phyloP scores from a whole-genome alignment of 2,797 vertebrate genomes.

The Podargus strigoides region DNA sequence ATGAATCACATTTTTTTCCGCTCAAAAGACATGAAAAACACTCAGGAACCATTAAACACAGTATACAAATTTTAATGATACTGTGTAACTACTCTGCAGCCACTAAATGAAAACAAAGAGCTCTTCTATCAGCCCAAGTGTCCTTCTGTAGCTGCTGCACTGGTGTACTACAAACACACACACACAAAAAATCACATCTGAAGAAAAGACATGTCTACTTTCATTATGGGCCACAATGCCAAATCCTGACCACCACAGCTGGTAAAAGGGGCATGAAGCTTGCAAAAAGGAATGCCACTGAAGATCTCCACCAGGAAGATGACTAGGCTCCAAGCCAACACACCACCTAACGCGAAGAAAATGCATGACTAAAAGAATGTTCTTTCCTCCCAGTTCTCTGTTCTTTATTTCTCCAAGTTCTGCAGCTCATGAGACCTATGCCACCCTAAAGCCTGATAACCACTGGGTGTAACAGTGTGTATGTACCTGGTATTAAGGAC shows the following conservation, averaged over 20 bases:
- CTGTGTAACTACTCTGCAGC: not conserved
- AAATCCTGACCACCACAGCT: not conserved
- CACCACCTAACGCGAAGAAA: not conserved
- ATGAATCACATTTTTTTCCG: not conserved
- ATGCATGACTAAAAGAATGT: not conserved
- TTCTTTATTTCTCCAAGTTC: not conserved
- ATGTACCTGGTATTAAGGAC: not conserved
- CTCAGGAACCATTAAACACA: not conserved
- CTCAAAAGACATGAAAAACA: not conserved
- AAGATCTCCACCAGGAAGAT: not conserved
- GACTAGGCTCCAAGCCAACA: not conserved
- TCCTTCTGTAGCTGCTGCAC: not conserved
- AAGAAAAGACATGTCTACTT: not conserved
- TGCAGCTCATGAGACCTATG: not conserved
- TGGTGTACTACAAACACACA: not conserved
- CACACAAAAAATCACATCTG: not conserved
- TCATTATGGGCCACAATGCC: not conserved
- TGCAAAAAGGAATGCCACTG: not conserved
- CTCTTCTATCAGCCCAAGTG: not conserved
- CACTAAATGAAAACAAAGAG: conserved; percentile 23
- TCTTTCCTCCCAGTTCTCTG: not conserved
- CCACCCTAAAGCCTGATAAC: not conserved
- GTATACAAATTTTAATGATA: not conserved
- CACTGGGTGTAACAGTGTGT: not conserved
- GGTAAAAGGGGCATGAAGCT: not conserved